These are phyloP conservation scores for Lithobates sylvaticus DNA, from an alignment of 2,797 vertebrate genomes.

Conservation along the genomic window DNA sequence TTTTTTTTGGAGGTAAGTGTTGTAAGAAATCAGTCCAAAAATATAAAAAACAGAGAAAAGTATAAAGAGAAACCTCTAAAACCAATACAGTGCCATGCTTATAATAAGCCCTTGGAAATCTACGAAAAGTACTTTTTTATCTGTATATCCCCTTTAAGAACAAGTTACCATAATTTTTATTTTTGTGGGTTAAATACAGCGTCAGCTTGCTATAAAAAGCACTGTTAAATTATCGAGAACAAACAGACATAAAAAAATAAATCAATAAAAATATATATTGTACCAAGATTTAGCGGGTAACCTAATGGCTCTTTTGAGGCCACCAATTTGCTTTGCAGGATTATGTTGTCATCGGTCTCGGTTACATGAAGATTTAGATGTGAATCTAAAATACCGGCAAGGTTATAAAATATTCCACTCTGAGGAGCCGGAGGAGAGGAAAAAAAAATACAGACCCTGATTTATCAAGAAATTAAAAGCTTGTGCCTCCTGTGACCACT, in stretches of 20 bases:
- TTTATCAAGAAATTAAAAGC: conserved; percentile 44
- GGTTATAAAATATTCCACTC: conserved; percentile 30
- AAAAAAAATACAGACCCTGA: conserved; percentile 1
- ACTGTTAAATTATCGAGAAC: neutral
- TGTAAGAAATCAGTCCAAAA: too few species aligned
- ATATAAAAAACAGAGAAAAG: too few species aligned
- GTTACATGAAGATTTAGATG: conserved; percentile 51
- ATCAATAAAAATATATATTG: neutral
- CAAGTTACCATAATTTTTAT: too few species aligned
- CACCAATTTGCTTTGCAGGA: conserved; percentile 34
- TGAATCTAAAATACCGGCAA: conserved; percentile 27
- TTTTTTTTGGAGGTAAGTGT: too few species aligned
- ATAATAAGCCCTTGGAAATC: too few species aligned
- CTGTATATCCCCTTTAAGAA: too few species aligned
- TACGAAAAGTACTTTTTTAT: too few species aligned
- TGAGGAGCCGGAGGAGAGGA: neutral
- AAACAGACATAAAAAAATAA: neutral
- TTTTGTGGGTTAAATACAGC: too few species aligned
- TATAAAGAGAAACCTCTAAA: too few species aligned
- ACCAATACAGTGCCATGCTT: too few species aligned
- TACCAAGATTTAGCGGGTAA: neutral
- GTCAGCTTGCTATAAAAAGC: neutral
- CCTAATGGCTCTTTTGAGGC: conserved; percentile 6
- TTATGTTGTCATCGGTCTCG: conserved; percentile 37
- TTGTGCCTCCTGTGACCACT: conserved; percentile 14